Conservation (phyloP, 2,113 vertebrate genomes). For the Podarcis raffonei region DNA sequence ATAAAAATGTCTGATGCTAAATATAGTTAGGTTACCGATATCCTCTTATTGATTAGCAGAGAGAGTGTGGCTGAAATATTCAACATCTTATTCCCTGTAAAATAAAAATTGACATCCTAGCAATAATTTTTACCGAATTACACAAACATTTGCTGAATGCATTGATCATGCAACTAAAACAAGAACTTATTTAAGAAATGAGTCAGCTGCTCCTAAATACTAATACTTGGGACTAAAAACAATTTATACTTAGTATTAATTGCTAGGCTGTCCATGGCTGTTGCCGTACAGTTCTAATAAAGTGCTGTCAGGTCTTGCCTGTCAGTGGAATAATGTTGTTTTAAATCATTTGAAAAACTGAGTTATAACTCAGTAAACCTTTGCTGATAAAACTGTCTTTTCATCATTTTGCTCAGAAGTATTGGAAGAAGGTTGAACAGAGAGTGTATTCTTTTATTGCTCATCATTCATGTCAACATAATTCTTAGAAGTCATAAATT, state of each 20-base stretch:
- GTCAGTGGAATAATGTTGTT: neutral
- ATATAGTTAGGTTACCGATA: neutral
- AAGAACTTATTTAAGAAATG: neutral
- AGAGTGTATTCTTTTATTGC: neutral
- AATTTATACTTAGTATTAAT: neutral
- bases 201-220: neutral
- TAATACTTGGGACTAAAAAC: neutral
- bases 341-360: neutral
- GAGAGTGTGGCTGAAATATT: neutral
- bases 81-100: neutral
- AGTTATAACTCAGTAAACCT: neutral
- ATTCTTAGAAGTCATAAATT: neutral
- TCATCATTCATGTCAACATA: neutral
- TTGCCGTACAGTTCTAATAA: neutral
- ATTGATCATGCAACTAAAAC: neutral
- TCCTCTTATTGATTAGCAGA: neutral
- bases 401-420: neutral
- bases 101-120: conserved; percentile 8
- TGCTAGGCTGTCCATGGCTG: neutral
- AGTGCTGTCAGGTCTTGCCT: neutral
- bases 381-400: neutral
- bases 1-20: neutral
- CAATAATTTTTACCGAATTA: neutral
- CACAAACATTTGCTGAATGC: neutral
- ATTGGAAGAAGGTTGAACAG: neutral